Evolutionary conservation across 1,140 invertebrate genomes (phyloP).

Genomic region (Brachionus manjavacas): DNA sequence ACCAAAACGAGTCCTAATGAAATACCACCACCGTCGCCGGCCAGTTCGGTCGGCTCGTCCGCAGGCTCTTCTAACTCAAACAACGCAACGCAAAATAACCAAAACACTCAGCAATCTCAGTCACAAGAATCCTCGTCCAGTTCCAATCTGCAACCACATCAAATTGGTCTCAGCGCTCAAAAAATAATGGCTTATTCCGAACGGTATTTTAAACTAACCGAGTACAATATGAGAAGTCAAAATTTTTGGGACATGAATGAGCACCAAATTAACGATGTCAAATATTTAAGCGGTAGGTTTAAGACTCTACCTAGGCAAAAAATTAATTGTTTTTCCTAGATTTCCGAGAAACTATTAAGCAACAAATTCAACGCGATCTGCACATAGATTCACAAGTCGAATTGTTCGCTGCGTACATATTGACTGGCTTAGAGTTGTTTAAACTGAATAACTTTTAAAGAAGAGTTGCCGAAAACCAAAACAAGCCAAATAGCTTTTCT

Average conservation of each 20-base stretch:
- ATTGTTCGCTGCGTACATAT: conserved; percentile 38
- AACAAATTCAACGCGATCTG: conserved; percentile 29
- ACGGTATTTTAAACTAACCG: conserved; percentile 29
- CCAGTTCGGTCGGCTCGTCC: neutral
- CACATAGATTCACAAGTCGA: conserved; percentile 37
- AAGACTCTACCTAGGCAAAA: neutral
- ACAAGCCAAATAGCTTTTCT: neutral
- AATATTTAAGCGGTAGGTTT: conserved; percentile 22
- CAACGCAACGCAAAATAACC: neutral
- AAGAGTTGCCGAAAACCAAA: conserved; percentile 12
- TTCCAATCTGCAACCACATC: neutral
- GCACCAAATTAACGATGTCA: neutral
- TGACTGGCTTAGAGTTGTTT: conserved; percentile 40
- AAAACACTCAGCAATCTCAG: conserved; percentile 28
- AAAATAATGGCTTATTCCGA: conserved; percentile 17
- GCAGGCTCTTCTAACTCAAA: conserved; percentile 24
- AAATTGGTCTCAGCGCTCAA: neutral
- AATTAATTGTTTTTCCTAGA: neutral
- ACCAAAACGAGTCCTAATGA: conserved; percentile 34
- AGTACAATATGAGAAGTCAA: conserved; percentile 35
- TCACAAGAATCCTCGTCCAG: conserved; percentile 5
- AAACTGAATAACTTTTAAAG: conserved; percentile 41
- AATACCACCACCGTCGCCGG: conserved; percentile 31
- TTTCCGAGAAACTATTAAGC: conserved; percentile 24
- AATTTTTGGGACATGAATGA: conserved; percentile 32